Evolutionary conservation across 1,140 invertebrate genomes (phyloP).

Genomic region (Philotrypesis tridentata): DNA sequence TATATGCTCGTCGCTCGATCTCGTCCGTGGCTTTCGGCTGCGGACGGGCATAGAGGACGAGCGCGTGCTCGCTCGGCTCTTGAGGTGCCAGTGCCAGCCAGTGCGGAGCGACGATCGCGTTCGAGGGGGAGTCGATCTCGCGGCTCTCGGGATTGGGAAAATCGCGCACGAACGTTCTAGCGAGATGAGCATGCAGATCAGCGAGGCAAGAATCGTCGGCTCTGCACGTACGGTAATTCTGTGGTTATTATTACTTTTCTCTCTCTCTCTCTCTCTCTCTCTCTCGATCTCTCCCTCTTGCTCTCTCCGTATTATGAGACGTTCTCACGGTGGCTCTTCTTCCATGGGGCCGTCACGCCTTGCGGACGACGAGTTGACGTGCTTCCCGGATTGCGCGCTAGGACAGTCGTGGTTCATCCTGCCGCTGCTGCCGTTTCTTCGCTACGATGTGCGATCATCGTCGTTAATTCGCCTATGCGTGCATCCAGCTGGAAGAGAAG

Average conservation of each 20-base stretch:
- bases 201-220: constrained; percentile 61
- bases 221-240: constrained; percentile 26
- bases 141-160: neutral
- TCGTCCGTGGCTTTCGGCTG: constrained; percentile 34
- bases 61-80: neutral
- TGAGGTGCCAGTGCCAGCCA: neutral
- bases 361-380: neutral
- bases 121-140: neutral
- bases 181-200: constrained; percentile 23
- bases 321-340: constrained; percentile 12
- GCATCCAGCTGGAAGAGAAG: constrained; percentile 59
- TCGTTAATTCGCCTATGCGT: constrained; percentile 48
- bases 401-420: constrained; percentile 54
- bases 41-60: neutral
- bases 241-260: constrained; percentile 18
- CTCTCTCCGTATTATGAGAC: neutral
- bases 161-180: neutral
- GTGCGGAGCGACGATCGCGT: neutral
- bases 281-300: constrained; percentile 42
- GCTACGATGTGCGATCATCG: constrained; percentile 34
- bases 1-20: constrained; percentile 43
- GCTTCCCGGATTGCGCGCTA: constrained; percentile 44
- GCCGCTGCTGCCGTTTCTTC: constrained; percentile 30
- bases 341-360: neutral
- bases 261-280: constrained; percentile 43